Conservation (phyloP, 1,140 invertebrate species). For the Hesperophylax magnus region DNA sequence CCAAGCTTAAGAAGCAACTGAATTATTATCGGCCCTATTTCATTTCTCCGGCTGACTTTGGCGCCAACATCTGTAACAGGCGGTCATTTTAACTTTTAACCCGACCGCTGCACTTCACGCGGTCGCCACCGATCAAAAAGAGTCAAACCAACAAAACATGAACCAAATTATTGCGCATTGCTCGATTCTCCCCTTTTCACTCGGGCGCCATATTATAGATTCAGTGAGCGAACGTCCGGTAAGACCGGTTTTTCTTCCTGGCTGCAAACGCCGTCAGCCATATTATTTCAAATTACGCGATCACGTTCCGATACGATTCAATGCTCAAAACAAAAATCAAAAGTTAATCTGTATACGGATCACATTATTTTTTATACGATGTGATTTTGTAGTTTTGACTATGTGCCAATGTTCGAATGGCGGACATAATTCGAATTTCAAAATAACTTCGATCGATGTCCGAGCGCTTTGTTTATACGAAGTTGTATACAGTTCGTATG, state of each 20-base stretch:
- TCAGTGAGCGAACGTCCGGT: slow-evolving; percentile 1
- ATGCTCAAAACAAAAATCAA: too few species aligned
- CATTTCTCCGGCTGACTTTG: background rate
- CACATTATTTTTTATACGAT: too few species aligned
- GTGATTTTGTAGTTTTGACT: too few species aligned
- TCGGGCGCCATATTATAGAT: background rate
- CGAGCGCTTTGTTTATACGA: too few species aligned
- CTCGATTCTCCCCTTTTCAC: background rate
- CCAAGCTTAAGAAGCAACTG: too few species aligned
- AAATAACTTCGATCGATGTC: too few species aligned
- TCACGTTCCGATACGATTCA: background rate
- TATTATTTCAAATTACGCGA: background rate
- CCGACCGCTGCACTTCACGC: background rate
- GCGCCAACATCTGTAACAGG: background rate
- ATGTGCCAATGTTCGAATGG: too few species aligned
- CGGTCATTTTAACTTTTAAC: background rate
- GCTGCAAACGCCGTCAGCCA: background rate
- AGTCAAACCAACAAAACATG: background rate
- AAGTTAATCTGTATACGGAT: too few species aligned
- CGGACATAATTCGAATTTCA: too few species aligned
- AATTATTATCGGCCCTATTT: background rate
- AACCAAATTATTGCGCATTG: background rate
- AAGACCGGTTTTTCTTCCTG: slow-evolving; percentile 19
- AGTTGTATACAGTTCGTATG: background rate
- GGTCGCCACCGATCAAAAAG: background rate